Evolutionary conservation across 2,113 vertebrate genomes (phyloP), one percentile per base, ranked within the genome.

Genomic region (Scomber scombrus): DNA sequence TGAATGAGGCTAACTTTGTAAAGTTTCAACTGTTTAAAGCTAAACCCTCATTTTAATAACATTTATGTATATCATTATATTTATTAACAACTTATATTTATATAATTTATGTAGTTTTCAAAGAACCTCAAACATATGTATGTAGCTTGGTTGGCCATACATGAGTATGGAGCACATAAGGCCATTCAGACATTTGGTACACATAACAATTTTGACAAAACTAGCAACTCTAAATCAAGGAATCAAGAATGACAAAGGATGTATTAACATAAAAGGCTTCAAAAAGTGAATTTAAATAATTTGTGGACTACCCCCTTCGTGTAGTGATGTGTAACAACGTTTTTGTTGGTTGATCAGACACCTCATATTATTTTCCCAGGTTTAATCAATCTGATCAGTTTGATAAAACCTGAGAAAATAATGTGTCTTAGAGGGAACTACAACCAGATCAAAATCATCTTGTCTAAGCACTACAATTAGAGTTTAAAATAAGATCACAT

Each of bases 401-500:
- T 23, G 10, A 60, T 50, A n/a, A 26, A 45, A 75, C 11, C 8
- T 23, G 9, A 7, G 19, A 52, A 26, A 61, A 47, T n/a, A 26
- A 50, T 21, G 18, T 11, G 12, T n/a, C n/a, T 10, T 34, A 16
- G 9, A 55, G 11, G 11, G 26, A 26, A 43, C 26, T 26, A 64
- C 40, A 18, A 40, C 11, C 6, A 50, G 18, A 45, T 69, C 19
- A 16, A 18, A 49, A 49, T 29, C 19, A 43, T 12, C 15, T 14
- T 62, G 40, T 3, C 26, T 2, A 63, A 14, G 50, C 23, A 54
- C 47, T 46, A 45, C 5, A 45, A 9, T 18, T 29, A 52, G 8
- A 46, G 3, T 19, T 60, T 40, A 15, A 52, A 61, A 21, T n/a
- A 80, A 62, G 8, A 70, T 56, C n/a, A 68, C 6, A n/a, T 14